Evolutionary conservation across 2,888 invertebrate species (phyloP).

Genomic region (Mythimna lalbum): DNA sequence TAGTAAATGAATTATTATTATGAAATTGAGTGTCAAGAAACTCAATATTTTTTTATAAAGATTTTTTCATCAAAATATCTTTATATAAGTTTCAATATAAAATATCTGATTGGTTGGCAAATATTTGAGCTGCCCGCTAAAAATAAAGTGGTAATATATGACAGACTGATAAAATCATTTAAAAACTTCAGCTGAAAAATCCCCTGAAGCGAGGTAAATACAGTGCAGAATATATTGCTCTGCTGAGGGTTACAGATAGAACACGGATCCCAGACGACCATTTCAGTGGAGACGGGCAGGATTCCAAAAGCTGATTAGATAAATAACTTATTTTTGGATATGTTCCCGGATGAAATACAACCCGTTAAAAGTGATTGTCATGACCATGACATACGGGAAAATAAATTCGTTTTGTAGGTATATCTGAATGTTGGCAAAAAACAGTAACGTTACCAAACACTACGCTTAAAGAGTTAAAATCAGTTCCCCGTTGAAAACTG

Average conservation of each 20-base stretch:
- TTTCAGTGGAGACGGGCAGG: slow-evolving; percentile 69
- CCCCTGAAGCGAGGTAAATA: slow-evolving; percentile 28
- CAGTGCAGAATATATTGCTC: slow-evolving; percentile 50
- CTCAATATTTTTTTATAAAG: background rate
- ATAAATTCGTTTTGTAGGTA: background rate
- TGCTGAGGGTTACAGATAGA: slow-evolving; percentile 45
- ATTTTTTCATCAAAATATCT: background rate
- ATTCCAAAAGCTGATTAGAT: slow-evolving; percentile 73
- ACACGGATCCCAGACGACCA: slow-evolving; percentile 57
- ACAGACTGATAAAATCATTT: slow-evolving; percentile 13
- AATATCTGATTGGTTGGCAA: background rate
- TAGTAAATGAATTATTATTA: slow-evolving; percentile 32
- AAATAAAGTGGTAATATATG: slow-evolving; percentile 18
- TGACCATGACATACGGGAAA: background rate
- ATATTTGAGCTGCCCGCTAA: background rate
- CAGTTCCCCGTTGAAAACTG: background rate
- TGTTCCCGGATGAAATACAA: slow-evolving; percentile 51
- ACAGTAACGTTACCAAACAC: background rate
- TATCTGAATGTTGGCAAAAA: background rate
- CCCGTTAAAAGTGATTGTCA: background rate
- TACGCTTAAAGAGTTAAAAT: background rate
- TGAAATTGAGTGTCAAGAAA: slow-evolving; percentile 1
- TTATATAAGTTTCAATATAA: background rate
- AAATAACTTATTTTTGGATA: slow-evolving; percentile 65
- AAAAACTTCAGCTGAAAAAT: slow-evolving; percentile 32